These are phyloP conservation scores for Ornithoptera alexandrae DNA, from an alignment of 2,888 invertebrate species.

Conservation along the genomic window DNA sequence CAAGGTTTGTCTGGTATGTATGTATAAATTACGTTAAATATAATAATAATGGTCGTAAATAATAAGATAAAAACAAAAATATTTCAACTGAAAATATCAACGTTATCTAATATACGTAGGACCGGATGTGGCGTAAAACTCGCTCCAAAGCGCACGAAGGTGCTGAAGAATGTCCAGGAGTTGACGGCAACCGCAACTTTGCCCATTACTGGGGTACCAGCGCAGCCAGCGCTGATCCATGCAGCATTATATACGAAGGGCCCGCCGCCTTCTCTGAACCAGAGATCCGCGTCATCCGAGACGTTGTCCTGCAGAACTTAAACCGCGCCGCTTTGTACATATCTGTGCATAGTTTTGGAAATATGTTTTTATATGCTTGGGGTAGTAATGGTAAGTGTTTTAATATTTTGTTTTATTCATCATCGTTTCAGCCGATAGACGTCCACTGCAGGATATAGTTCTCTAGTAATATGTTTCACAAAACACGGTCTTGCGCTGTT, in stretches of 20 bases:
- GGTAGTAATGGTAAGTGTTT: conserved; percentile 77
- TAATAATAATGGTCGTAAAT: too few species aligned
- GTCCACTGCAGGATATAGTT: too few species aligned
- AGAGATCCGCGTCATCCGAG: conserved; percentile 82
- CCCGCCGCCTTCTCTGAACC: conserved; percentile 83
- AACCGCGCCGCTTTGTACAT: conserved; percentile 82
- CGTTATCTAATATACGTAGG: conserved; percentile 52
- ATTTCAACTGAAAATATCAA: too few species aligned
- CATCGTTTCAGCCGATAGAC: too few species aligned
- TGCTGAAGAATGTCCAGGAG: conserved; percentile 81
- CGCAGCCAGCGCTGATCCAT: conserved; percentile 73
- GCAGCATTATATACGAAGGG: conserved; percentile 83
- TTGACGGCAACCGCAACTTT: conserved; percentile 89
- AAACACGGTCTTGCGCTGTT: too few species aligned
- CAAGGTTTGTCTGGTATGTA: too few species aligned
- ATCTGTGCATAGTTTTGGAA: conserved; percentile 87
- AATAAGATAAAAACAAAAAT: too few species aligned
- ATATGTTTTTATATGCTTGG: conserved; percentile 85
- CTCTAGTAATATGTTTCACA: too few species aligned
- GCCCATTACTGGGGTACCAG: conserved; percentile 84
- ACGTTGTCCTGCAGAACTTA: conserved; percentile 73
- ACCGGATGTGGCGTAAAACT: conserved; percentile 86
- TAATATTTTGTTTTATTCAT: background rate
- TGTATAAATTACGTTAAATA: too few species aligned
- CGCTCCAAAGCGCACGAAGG: conserved; percentile 72